These are phyloP conservation scores for Heliconius congener DNA, from an alignment of 1,140 invertebrate genomes.

Conservation along the genomic window DNA sequence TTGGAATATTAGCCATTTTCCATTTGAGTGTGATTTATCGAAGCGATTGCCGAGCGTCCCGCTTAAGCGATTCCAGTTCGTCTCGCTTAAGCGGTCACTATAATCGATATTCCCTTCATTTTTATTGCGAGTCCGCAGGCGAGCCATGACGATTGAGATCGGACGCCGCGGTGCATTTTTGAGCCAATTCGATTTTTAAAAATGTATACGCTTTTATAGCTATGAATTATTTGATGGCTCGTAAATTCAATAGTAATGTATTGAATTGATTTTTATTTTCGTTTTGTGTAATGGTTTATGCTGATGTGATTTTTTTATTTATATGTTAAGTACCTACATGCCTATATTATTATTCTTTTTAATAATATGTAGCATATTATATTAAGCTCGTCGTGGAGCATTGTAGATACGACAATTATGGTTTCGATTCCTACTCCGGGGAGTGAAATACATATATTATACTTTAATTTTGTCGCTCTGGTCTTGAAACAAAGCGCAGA, in stretches of 20 bases:
- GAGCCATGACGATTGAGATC: slow-evolving; percentile 49
- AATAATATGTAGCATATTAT: no score
- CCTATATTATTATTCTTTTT: no score
- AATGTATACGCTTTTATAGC: slow-evolving; percentile 24
- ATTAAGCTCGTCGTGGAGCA: no score
- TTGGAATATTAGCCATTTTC: slow-evolving; percentile 50
- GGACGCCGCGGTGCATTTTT: slow-evolving; percentile 34
- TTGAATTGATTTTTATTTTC: slow-evolving; percentile 1
- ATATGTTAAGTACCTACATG: not conserved
- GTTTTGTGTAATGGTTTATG: not conserved
- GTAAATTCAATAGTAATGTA: slow-evolving; percentile 15
- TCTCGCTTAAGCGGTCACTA: slow-evolving; percentile 55
- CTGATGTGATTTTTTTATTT: not conserved
- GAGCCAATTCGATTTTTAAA: slow-evolving; percentile 25
- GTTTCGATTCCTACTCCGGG: no score
- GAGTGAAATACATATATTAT: no score
- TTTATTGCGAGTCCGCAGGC: slow-evolving; percentile 54
- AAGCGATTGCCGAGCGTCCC: slow-evolving; percentile 50
- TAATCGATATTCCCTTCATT: slow-evolving; percentile 70
- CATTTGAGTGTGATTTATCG: slow-evolving; percentile 68
- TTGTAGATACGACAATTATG: no score
- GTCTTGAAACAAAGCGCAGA: no score
- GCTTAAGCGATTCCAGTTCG: slow-evolving; percentile 43
- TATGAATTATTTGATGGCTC: slow-evolving; percentile 23
- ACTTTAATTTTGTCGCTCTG: no score